Percentiles rank a stretch among this genome's conserved stretches.
Evolutionary conservation across 92 coral and sea anemone genomes (phyloP).

Genomic region (Epizoanthus fatuus): DNA sequence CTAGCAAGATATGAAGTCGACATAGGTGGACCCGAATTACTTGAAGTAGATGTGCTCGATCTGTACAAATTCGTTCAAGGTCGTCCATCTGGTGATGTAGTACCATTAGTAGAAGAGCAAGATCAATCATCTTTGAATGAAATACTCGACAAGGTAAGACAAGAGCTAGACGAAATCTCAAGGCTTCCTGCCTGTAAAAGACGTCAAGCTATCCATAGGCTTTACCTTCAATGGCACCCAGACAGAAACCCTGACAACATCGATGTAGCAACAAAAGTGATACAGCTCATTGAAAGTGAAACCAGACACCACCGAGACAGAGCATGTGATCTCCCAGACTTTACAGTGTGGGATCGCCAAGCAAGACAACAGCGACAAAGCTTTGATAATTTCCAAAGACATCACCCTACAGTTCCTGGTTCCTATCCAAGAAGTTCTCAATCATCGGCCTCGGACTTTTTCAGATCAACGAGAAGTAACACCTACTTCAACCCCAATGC

Average conservation of each 20-base stretch:
- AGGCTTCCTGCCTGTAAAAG: constrained; percentile 41
- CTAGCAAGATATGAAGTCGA: constrained; percentile 36
- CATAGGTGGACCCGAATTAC: constrained; percentile 28
- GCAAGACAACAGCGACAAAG: constrained; percentile 77
- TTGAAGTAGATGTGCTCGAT: constrained; percentile 58
- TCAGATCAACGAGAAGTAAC: no score
- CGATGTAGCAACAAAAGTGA: constrained; percentile 37
- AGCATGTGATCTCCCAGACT: background rate
- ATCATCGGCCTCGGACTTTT: constrained; percentile 15
- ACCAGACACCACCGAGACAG: constrained; percentile 23
- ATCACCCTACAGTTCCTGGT: constrained; percentile 24
- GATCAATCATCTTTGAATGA: constrained; percentile 4
- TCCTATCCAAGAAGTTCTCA: background rate
- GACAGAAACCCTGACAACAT: constrained; percentile 52
- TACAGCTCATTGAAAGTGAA: constrained; percentile 49
- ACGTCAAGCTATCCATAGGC: constrained; percentile 51
- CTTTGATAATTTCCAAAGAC: constrained; percentile 76
- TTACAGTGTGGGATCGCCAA: constrained; percentile 46
- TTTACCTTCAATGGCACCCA: constrained; percentile 64
- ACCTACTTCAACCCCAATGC: constrained; percentile 34
- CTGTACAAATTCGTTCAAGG: constrained; percentile 49
- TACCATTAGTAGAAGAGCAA: background rate
- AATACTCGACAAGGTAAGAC: constrained; percentile 9
- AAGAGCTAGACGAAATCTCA: constrained; percentile 49
- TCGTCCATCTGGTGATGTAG: constrained; percentile 14